Conservation (phyloP, 2,888 invertebrate genomes). For the Eupithecia centaureata region DNA sequence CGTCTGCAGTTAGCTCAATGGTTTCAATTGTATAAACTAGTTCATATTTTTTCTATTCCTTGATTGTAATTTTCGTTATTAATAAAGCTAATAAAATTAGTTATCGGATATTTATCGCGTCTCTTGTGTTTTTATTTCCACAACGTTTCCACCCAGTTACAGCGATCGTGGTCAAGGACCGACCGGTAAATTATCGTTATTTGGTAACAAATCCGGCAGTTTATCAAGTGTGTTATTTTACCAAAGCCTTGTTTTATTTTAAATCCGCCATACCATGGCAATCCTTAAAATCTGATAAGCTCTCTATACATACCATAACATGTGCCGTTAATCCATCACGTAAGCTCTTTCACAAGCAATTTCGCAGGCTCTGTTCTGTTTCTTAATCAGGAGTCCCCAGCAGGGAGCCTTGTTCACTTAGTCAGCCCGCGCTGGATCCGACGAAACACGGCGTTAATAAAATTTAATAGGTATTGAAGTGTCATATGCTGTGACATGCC, state of each 20-base stretch:
- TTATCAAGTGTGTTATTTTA: neutral
- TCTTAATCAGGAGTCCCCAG: constrained; percentile 17
- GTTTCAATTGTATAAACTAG: too few relatives aligned
- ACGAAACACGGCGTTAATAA: constrained; percentile 31
- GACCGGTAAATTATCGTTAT: too few relatives aligned
- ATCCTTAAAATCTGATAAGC: constrained; percentile 5
- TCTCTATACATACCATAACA: neutral
- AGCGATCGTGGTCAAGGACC: too few relatives aligned
- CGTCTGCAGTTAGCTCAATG: too few relatives aligned
- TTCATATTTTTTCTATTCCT: too few relatives aligned
- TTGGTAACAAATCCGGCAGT: too few relatives aligned
- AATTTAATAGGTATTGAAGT: constrained; percentile 38
- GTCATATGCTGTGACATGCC: constrained; percentile 51
- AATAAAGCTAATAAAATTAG: too few relatives aligned
- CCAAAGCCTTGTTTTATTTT: too few relatives aligned
- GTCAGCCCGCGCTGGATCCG: constrained; percentile 23
- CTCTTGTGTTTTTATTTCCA: too few relatives aligned
- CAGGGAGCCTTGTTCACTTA: constrained; percentile 31
- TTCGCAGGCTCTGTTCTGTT: constrained; percentile 8
- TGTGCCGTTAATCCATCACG: constrained; percentile 4
- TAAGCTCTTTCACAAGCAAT: constrained; percentile 19
- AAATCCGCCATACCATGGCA: neutral
- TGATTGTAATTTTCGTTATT: too few relatives aligned
- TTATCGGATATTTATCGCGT: too few relatives aligned
- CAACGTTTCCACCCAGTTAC: too few relatives aligned